phyloP scores from a whole-genome alignment of 2,797 vertebrate species.

The Nannoperca australis region DNA sequence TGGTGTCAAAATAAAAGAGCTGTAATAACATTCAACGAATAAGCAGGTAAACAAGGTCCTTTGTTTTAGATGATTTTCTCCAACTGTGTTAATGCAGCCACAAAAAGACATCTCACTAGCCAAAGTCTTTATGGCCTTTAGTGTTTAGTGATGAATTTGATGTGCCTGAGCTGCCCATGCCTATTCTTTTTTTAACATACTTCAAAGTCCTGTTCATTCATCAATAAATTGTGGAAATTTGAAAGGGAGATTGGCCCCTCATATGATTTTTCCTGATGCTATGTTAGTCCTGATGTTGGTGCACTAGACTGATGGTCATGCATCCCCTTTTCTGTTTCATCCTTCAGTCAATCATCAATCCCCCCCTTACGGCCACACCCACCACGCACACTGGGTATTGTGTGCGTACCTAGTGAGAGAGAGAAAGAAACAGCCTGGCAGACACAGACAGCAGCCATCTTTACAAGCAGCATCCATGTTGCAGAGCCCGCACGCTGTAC shows the following conservation, averaged over 20 bases:
- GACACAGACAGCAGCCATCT: conserved; percentile 63
- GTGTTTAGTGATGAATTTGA: background rate
- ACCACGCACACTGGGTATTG: conserved; percentile 14
- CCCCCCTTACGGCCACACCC: conserved; percentile 44
- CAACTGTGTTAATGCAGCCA: background rate
- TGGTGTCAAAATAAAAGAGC: conserved; percentile 10
- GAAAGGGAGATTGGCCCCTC: background rate
- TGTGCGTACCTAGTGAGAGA: background rate
- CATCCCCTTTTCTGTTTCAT: conserved; percentile 13
- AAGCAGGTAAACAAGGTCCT: conserved; percentile 7
- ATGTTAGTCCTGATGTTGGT: conserved; percentile 11
- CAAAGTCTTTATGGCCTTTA: background rate
- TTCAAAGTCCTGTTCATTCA: conserved; percentile 11
- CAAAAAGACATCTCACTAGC: background rate
- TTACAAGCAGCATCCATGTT: conserved; percentile 68
- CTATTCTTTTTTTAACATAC: conserved; percentile 4
- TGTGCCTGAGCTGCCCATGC: background rate
- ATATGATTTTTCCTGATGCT: background rate
- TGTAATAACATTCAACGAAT: background rate
- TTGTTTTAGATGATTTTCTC: background rate
- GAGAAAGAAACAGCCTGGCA: conserved; percentile 12
- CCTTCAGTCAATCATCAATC: conserved; percentile 12
- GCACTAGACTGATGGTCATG: conserved; percentile 10
- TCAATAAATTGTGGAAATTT: conserved; percentile 10
- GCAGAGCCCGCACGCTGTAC: conserved; percentile 48